These are phyloP conservation scores for Trematomus loennbergii DNA, from an alignment of 2,113 vertebrate species.

Conservation along the genomic window DNA sequence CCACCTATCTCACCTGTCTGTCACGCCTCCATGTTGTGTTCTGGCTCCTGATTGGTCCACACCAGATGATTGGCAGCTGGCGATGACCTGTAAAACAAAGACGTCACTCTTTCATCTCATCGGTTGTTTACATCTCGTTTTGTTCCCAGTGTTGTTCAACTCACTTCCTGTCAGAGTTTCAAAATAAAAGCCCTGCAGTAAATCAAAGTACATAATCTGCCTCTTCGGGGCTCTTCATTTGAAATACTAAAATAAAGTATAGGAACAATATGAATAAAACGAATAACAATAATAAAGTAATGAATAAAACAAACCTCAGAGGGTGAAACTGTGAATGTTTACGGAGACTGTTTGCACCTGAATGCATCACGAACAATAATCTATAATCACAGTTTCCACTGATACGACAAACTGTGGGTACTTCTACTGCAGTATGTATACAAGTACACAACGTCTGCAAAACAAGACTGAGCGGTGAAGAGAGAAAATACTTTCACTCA, in stretches of 20 bases:
- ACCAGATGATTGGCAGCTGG: conserved; percentile 19
- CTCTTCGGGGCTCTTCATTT: not conserved
- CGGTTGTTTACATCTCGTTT: not conserved
- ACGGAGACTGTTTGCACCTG: too few species aligned
- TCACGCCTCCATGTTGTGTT: conserved; percentile 22
- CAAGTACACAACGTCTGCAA: not conserved
- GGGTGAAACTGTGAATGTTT: too few species aligned
- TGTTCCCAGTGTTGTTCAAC: not conserved
- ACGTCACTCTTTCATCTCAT: not conserved
- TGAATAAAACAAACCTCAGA: too few species aligned
- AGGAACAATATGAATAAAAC: not conserved
- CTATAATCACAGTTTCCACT: not conserved
- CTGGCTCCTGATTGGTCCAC: conserved; percentile 2
- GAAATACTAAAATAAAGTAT: too few species aligned
- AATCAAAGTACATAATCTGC: too few species aligned
- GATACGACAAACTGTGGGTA: too few species aligned
- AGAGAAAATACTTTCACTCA: not conserved
- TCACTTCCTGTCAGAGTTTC: not conserved
- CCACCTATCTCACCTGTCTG: conserved; percentile 11
- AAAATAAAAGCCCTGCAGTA: not conserved
- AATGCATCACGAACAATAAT: not conserved
- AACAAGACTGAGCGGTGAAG: conserved; percentile 4
- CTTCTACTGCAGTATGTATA: not conserved
- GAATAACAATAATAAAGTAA: not conserved
- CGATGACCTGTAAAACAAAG: not conserved